Conservation (phyloP, 2,888 invertebrate species). For the Lycophotia porphyrea region DNA sequence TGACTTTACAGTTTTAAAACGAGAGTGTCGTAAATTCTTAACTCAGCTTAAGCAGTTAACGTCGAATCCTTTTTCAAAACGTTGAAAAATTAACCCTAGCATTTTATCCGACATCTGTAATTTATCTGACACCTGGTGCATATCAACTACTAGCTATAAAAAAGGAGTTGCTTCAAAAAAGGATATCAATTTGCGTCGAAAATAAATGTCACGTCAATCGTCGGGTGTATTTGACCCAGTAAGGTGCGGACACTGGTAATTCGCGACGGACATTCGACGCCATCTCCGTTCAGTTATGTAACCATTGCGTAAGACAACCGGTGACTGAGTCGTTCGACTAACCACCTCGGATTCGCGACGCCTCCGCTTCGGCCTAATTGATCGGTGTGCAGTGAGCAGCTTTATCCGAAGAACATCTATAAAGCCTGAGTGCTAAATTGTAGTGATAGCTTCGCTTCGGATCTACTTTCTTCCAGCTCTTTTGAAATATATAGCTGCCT, state of each 20-base stretch:
- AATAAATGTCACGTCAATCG: conserved; percentile 72
- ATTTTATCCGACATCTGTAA: conserved; percentile 47
- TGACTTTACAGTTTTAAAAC: conserved; percentile 16
- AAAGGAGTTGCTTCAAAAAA: conserved; percentile 54
- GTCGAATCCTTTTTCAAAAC: conserved; percentile 26
- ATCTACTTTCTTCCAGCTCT: conserved; percentile 45
- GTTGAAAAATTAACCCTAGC: conserved; percentile 34
- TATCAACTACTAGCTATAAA: conserved; percentile 42
- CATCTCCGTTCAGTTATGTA: conserved; percentile 74
- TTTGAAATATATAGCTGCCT: conserved; percentile 38
- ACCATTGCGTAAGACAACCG: conserved; percentile 77
- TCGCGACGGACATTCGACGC: conserved; percentile 75
- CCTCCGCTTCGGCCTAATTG: conserved; percentile 55
- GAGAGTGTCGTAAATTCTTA: conserved; percentile 35
- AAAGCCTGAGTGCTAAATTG: conserved; percentile 43
- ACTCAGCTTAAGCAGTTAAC: conserved; percentile 15
- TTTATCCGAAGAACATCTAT: conserved; percentile 56
- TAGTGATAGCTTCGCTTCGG: conserved; percentile 36
- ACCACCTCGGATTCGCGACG: conserved; percentile 53
- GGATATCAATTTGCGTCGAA: conserved; percentile 62
- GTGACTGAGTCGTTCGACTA: conserved; percentile 73
- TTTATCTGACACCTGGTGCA: conserved; percentile 55
- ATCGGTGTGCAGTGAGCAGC: conserved; percentile 51
- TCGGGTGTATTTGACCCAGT: conserved; percentile 75
- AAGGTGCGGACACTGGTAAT: conserved; percentile 75